Conservation (phyloP, 2,888 invertebrate genomes). For the Bugulina stolonifera region DNA sequence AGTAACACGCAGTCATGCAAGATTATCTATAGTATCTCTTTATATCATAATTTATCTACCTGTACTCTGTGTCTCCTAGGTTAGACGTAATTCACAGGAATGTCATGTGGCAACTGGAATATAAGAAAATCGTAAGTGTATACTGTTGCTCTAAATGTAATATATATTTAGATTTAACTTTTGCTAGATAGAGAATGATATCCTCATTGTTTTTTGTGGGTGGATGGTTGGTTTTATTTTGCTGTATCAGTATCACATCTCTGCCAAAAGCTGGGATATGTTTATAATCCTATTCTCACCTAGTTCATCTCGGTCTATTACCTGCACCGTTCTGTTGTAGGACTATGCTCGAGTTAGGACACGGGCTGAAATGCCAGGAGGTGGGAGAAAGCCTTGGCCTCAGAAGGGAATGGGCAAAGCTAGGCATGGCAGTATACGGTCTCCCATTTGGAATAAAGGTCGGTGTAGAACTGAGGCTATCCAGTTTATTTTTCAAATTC, state of each 20-base stretch:
- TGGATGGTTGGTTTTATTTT: not conserved
- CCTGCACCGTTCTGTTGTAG: conserved; percentile 42
- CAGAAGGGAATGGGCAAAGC: conserved; percentile 89
- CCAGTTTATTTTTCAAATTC: too few species aligned
- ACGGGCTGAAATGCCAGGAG: conserved; percentile 78
- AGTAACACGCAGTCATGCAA: too few species aligned
- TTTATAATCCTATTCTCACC: too few species aligned
- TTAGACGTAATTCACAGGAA: conserved; percentile 82
- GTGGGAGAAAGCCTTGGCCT: conserved; percentile 90
- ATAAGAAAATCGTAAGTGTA: conserved; percentile 68
- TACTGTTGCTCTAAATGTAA: too few species aligned
- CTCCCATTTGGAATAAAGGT: conserved; percentile 68
- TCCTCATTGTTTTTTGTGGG: too few species aligned
- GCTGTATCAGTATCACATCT: not conserved
- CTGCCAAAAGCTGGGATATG: too few species aligned
- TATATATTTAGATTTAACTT: too few species aligned
- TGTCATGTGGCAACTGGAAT: conserved; percentile 76
- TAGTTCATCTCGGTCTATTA: too few species aligned
- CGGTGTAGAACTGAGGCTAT: too few species aligned
- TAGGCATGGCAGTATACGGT: conserved; percentile 83
- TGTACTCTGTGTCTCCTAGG: conserved; percentile 36
- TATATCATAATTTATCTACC: too few species aligned
- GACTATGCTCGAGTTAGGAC: conserved; percentile 72
- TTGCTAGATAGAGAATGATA: too few species aligned
- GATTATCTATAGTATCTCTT: too few species aligned